These are phyloP conservation scores for Pardalotus punctatus DNA, from an alignment of 2,113 vertebrate species.

Conservation along the genomic window DNA sequence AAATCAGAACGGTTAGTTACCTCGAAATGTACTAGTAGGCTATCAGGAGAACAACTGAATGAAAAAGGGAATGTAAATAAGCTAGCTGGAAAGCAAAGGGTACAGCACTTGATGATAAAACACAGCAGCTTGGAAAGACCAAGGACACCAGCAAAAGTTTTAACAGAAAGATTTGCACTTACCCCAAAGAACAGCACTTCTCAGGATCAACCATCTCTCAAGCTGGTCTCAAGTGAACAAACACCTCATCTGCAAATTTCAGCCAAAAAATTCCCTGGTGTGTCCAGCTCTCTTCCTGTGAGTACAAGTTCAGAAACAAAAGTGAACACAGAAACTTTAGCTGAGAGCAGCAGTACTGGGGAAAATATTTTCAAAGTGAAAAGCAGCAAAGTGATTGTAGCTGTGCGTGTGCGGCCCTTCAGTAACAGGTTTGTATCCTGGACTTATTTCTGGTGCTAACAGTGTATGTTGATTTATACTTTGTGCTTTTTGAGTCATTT, in stretches of 20 bases:
- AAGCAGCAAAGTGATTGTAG: conserved; percentile 89
- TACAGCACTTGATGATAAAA: conserved; percentile 40
- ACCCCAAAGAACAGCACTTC: not conserved
- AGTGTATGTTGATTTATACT: not conserved
- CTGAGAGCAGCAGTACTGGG: not conserved
- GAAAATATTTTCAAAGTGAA: conserved; percentile 75
- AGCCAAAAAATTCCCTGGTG: conserved; percentile 1
- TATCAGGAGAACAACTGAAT: conserved; percentile 52
- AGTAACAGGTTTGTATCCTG: conserved; percentile 79
- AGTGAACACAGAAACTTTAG: not conserved
- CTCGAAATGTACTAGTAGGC: conserved; percentile 61
- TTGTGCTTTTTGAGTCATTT: not conserved
- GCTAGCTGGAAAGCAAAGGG: conserved; percentile 35
- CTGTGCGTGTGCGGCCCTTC: conserved; percentile 90
- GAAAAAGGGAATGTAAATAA: conserved; percentile 63
- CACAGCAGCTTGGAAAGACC: conserved; percentile 57
- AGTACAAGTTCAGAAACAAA: not conserved
- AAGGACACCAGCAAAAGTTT: conserved; percentile 42
- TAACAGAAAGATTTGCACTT: not conserved
- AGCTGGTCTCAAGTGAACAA: not conserved
- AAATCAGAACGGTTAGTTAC: not conserved
- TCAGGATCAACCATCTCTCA: not conserved
- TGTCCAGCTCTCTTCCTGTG: not conserved
- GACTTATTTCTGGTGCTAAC: not conserved
- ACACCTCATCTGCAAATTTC: not conserved